These are phyloP conservation scores for Anarrhichthys ocellatus DNA, from an alignment of 2,113 vertebrate species.

Conservation along the genomic window DNA sequence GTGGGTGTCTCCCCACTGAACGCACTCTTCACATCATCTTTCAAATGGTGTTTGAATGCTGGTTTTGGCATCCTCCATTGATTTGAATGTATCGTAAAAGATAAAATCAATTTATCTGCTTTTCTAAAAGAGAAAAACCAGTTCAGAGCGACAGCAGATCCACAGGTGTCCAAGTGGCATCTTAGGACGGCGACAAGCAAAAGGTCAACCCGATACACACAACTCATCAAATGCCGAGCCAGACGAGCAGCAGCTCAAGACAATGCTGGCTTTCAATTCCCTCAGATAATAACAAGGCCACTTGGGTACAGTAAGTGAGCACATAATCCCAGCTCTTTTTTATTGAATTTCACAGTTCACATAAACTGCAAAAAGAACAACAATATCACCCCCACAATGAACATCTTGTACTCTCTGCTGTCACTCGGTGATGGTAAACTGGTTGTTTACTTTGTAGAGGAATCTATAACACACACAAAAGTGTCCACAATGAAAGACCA, in stretches of 20 bases:
- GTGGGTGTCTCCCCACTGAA: too few relatives aligned
- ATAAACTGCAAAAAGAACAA: not conserved
- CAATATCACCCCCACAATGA: not conserved
- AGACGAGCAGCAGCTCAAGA: not conserved
- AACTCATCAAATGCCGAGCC: not conserved
- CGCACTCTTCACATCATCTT: not conserved
- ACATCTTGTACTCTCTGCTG: not conserved
- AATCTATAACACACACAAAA: not conserved
- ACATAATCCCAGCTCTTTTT: not conserved
- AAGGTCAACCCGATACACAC: slow-evolving; percentile 9
- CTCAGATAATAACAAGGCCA: not conserved
- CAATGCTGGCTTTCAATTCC: not conserved
- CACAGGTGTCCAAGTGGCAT: not conserved
- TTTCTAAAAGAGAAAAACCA: not conserved
- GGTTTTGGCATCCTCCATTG: not conserved
- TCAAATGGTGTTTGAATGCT: not conserved
- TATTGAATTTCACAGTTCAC: not conserved
- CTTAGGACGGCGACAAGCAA: not conserved
- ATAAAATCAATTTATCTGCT: not conserved
- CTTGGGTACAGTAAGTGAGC: not conserved
- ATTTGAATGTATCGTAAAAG: not conserved
- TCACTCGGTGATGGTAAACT: not conserved
- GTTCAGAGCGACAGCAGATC: not conserved
- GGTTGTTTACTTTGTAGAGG: not conserved
- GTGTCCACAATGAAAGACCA: not conserved